Base-by-base conservation (phyloP, 64 coral and sea anemone genomes). In the Hydrozoanthus tunicans region DNA sequence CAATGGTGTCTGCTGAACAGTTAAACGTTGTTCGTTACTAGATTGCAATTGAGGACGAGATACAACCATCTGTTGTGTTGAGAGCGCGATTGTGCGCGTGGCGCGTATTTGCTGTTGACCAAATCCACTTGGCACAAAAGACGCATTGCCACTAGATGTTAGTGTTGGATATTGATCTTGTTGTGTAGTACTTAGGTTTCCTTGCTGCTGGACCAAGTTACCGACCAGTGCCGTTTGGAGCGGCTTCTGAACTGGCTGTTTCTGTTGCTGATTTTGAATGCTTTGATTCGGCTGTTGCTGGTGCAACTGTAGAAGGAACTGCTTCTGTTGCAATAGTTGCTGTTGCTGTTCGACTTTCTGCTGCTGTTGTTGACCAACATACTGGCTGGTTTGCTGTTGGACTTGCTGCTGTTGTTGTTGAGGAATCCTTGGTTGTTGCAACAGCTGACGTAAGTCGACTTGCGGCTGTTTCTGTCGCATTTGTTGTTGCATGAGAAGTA, bases 201-300 rank as follows among this genome's bases (percentile, higher is more conserved):
- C 58, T 53, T 15, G 84, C 7, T 74, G 90, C 23, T 70, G 90
- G 3, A 52, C 64, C 4, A n/a, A 17, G 12, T 32, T 51, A 53
- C 24, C 4, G 51, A 55, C 7, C 27, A 15, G 79, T 14, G 58
- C 56, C n/a, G 59, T 13, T 83, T 83, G 81, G 63, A 15, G 24
- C 7, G 17, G 59, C 6, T 53, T 51, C 65, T 83, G 59, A 53
- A 7, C 6, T 5, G 6, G 59, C 81, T 58, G 62, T 72, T 70
- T 53, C 25, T 64, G n/a, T 64, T 62, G 89, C 32, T 90, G 89
- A 27, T 77, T 73, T 51, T 90, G 88, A 20, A 78, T 56, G 7
- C 77, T 56, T 53, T 64, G 91, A 13, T 69, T 15, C 5, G 6
- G 56, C 10, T 53, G 51, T 6, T 92, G 91, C 52, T 85, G 55